Percentiles rank a stretch among this genome's conserved stretches.
phyloP scores from a whole-genome alignment of 1,140 invertebrate genomes.

The Aphelinus atriplicis region DNA sequence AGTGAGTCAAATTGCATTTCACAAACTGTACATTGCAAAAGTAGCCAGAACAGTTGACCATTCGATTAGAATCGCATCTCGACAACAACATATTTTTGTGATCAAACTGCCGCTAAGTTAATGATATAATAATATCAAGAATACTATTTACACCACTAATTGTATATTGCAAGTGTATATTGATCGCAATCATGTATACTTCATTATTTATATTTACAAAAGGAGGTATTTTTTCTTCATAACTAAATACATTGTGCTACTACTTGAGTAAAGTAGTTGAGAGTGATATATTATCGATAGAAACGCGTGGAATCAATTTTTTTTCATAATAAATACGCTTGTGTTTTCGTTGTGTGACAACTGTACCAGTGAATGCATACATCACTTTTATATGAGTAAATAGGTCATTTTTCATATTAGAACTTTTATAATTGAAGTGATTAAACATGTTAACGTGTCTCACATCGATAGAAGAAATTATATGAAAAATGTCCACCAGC shows the following conservation, averaged over 20 bases:
- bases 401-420: conserved; percentile 16
- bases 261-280: conserved; percentile 38
- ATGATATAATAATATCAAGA: conserved; percentile 19
- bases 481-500: conserved; percentile 22
- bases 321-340: conserved; percentile 16
- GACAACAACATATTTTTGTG: conserved; percentile 29
- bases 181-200: conserved; percentile 53
- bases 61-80: conserved; percentile 31
- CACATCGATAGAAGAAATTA: not conserved
- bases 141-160: conserved; percentile 30
- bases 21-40: conserved; percentile 62
- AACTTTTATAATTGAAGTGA: not conserved
- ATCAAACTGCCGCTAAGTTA: conserved; percentile 29
- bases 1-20: conserved; percentile 23
- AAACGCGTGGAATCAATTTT: not conserved
- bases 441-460: not conserved
- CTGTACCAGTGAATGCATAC: conserved; percentile 2
- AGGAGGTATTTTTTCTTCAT: conserved; percentile 42
- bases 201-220: conserved; percentile 53
- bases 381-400: conserved; percentile 20
- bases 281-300: conserved; percentile 12
- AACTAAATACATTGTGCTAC: conserved; percentile 45
- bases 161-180: conserved; percentile 50
- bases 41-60: conserved; percentile 58
- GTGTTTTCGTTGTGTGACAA: conserved; percentile 17